Evolutionary conservation across 2,113 vertebrate species (phyloP), one percentile per base, ranked within the genome.

Genomic region (Amblyopsis rosae): DNA sequence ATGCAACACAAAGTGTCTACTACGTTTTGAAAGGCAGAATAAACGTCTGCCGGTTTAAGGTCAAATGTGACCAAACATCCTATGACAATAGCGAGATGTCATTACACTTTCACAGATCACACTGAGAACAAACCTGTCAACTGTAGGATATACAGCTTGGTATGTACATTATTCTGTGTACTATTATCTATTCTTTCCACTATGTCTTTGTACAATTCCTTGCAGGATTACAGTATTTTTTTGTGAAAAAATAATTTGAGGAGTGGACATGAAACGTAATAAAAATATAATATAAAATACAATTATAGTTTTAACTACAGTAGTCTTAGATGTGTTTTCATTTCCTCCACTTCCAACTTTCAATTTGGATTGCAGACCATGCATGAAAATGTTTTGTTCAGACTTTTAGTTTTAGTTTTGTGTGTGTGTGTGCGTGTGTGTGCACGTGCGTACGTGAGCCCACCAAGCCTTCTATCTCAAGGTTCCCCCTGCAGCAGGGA

Each of bases 401-500:
- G 13, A 32, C 46, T 16, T 72, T 47, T 45, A 33, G 59, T 41
- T 53, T 35, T 51, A 16, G 49, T 33, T 53, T 49, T 56, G 58
- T 57, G 10, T 62, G 50, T 62, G 33, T 35, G 41, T 54, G 49
- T 66, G 33, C 16, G 50, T 72, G 9, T 66, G 12, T 54, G 54
- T 59, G 33, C 69, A 26, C 33, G 1, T 69, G 46, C 32, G 67
- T 70, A 46, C 63, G 12, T 54, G 59, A 35, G 32, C 62, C 56
- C 56, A 66, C 16, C 35, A 64, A 46, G 68, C 48, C 59, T 33
- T 71, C 48, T 53, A 62, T 66, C 77, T 81, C 73, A 87, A 80
- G 71, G 83, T 76, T 89, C 78, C 32, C 26, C 59, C 63, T 81
- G 69, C 32, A 46, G 62, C 75, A 72, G 53, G 53, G 50, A 72